These are phyloP conservation scores for Oxystoma pomonae DNA, from an alignment of 2,888 invertebrate species.

Conservation along the genomic window DNA sequence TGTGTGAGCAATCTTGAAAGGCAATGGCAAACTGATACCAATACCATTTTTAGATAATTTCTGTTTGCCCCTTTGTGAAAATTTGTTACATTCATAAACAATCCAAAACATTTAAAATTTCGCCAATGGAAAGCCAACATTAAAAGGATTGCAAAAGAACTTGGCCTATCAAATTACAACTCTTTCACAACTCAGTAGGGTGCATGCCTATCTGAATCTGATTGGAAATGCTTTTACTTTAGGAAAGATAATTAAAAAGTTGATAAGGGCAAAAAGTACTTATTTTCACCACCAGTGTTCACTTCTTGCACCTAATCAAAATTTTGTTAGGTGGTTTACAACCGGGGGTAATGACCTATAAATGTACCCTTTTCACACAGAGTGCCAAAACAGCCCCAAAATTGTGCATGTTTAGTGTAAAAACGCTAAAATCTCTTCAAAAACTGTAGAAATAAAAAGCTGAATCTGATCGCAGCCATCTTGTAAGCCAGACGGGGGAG, in stretches of 20 bases:
- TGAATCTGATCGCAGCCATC: constrained; percentile 49
- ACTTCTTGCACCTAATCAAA: background rate
- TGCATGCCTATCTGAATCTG: background rate
- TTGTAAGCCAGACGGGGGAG: constrained; percentile 50
- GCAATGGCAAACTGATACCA: no score
- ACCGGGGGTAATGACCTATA: background rate
- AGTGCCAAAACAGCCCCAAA: background rate
- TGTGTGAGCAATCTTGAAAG: no score
- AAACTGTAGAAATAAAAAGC: constrained; percentile 51
- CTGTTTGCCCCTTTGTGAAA: no score
- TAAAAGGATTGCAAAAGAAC: background rate
- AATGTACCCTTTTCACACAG: background rate
- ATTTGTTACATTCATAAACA: no score
- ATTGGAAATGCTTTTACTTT: background rate
- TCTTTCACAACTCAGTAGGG: background rate
- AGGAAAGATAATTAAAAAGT: background rate
- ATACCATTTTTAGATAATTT: no score
- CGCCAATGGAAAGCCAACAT: background rate
- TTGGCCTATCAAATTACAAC: background rate
- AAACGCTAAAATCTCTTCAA: constrained; percentile 19
- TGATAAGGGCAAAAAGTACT: background rate
- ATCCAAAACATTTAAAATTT: background rate
- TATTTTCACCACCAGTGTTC: no score
- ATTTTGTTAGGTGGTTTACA: background rate
- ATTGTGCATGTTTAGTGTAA: background rate